phyloP scores from a whole-genome alignment of 2,888 invertebrate species.

The Embidobia sp. region DNA sequence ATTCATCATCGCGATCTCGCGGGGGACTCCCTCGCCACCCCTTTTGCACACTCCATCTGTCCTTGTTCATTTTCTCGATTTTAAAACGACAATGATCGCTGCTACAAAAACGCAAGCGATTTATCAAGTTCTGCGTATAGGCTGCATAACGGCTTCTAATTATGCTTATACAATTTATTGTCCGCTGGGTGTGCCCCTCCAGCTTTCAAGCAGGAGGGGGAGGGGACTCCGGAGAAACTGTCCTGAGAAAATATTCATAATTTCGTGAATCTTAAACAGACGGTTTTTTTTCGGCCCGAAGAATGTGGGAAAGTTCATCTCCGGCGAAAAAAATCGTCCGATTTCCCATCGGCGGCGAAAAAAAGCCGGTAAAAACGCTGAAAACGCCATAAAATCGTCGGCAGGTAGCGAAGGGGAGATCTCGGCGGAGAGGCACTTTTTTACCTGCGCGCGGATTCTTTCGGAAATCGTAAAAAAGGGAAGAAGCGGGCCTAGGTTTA shows the following conservation, averaged over 20 bases:
- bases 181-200: too few relatives aligned
- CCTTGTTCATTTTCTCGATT: constrained; percentile 45
- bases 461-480: constrained; percentile 76
- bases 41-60: constrained; percentile 68
- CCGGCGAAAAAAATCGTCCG: constrained; percentile 68
- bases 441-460: constrained; percentile 79
- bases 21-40: constrained; percentile 77
- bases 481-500: constrained; percentile 75
- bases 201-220: too few relatives aligned
- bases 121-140: constrained; percentile 68
- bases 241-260: constrained; percentile 60
- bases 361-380: constrained; percentile 68
- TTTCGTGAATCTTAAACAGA: constrained; percentile 51
- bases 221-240: not conserved
- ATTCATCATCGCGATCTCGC: constrained; percentile 78
- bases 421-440: constrained; percentile 65
- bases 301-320: constrained; percentile 69
- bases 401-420: constrained; percentile 68
- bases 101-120: constrained; percentile 73
- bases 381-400: constrained; percentile 67
- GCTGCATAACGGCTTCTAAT: constrained; percentile 74
- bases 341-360: constrained; percentile 70
- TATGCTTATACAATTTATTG: constrained; percentile 63
- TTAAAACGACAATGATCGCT: constrained; percentile 54
- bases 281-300: constrained; percentile 25